A percentile compares a stretch with the other conserved stretches of the same genome.
Conservation (phyloP, 64 coral and sea anemone species). For the Cladopsammia gracilis region DNA sequence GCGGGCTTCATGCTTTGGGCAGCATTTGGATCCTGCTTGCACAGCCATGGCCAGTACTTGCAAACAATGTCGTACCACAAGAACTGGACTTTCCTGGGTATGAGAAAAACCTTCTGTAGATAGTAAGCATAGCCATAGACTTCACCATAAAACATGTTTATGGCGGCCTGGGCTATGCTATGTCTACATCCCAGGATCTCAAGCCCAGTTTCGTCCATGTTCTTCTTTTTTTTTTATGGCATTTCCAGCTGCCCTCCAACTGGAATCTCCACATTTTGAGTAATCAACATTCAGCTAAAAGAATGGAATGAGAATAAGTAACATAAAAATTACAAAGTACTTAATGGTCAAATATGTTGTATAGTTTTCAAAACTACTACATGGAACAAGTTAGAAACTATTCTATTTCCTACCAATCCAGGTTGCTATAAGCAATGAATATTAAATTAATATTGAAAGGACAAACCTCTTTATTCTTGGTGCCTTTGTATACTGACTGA, state of each 20-base stretch:
- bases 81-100: conserved; percentile 12
- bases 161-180: neutral
- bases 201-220: conserved; percentile 7
- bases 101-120: conserved; percentile 20
- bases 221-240: no score
- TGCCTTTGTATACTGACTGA: conserved; percentile 39
- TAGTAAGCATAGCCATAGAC: conserved; percentile 64
- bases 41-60: conserved; percentile 62
- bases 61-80: conserved; percentile 57
- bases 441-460: no score
- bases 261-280: no score
- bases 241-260: no score
- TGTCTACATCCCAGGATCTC: conserved; percentile 56
- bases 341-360: no score
- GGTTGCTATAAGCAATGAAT: no score
- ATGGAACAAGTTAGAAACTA: no score
- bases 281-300: no score
- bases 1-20: conserved; percentile 49
- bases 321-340: no score
- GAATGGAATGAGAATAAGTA: no score
- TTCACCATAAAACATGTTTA: conserved; percentile 56
- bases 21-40: neutral
- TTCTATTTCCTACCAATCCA: no score
- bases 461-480: neutral
- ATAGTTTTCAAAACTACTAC: no score